Evolutionary conservation across 30 jellyfish, hydroid and myxozoan species (phyloP).

Genomic region (Pelagia noctiluca): DNA sequence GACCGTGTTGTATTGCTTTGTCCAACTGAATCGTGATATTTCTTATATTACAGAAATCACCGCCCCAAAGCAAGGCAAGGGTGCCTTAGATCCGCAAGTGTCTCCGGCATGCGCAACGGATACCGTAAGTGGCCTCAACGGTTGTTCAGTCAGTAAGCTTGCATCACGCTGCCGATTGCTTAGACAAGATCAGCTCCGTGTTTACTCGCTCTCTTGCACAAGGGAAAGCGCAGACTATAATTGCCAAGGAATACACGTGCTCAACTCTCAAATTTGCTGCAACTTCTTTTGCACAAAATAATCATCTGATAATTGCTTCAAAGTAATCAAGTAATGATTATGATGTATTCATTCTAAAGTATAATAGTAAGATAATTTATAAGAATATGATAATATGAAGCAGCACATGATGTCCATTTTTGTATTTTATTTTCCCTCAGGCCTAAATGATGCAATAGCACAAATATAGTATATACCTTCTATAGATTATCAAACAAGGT

Average conservation of each 20-base stretch:
- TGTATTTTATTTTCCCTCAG: too few species aligned
- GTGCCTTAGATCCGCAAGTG: background rate
- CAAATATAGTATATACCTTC: too few species aligned
- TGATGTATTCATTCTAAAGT: too few species aligned
- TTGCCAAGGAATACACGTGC: conserved; percentile 6
- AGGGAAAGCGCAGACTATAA: background rate
- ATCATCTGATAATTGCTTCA: too few species aligned
- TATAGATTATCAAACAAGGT: too few species aligned
- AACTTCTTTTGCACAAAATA: too few species aligned
- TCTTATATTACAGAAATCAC: background rate
- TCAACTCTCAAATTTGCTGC: conserved; percentile 19
- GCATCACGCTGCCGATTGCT: background rate
- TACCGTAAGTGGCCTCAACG: background rate
- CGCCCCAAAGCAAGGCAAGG: background rate
- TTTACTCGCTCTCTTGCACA: conserved; percentile 3
- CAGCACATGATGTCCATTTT: too few species aligned
- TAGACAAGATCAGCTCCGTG: background rate
- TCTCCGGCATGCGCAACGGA: background rate
- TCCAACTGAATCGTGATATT: background rate
- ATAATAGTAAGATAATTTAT: too few species aligned
- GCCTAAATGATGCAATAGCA: too few species aligned
- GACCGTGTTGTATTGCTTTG: background rate
- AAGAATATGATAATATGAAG: too few species aligned
- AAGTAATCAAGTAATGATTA: too few species aligned
- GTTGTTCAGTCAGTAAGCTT: background rate